Conservation (phyloP, 2,113 vertebrate genomes). For the Mystacornis crossleyi region DNA sequence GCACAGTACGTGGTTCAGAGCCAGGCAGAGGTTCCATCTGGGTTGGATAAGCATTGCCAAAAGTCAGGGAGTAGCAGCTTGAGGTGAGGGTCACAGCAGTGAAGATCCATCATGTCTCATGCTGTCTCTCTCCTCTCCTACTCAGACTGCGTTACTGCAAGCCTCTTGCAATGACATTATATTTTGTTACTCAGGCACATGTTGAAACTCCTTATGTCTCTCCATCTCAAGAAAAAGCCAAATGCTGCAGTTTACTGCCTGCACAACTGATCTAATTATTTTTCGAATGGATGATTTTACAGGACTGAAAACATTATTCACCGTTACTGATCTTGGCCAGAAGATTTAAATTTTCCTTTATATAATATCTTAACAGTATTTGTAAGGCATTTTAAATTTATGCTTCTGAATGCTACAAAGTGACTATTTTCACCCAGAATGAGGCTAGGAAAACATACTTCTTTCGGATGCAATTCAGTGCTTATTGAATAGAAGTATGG, state of each 20-base stretch:
- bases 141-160: background rate
- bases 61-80: background rate
- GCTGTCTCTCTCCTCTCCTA: background rate
- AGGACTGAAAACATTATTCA: background rate
- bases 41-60: background rate
- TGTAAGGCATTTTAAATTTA: background rate
- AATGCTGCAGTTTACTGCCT: background rate
- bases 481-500: background rate
- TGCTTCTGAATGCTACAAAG: background rate
- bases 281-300: background rate
- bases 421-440: background rate
- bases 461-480: background rate
- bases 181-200: background rate
- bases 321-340: background rate
- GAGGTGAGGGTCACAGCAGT: background rate
- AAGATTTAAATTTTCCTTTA: background rate
- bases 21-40: background rate
- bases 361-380: background rate
- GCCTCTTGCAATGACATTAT: background rate
- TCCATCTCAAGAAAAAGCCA: background rate
- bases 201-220: background rate
- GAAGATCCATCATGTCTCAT: background rate
- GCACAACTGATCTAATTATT: background rate
- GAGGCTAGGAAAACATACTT: background rate
- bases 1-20: background rate